Base-by-base conservation (phyloP, 2,888 invertebrate species). In the Pachydiplax longipennis region DNA sequence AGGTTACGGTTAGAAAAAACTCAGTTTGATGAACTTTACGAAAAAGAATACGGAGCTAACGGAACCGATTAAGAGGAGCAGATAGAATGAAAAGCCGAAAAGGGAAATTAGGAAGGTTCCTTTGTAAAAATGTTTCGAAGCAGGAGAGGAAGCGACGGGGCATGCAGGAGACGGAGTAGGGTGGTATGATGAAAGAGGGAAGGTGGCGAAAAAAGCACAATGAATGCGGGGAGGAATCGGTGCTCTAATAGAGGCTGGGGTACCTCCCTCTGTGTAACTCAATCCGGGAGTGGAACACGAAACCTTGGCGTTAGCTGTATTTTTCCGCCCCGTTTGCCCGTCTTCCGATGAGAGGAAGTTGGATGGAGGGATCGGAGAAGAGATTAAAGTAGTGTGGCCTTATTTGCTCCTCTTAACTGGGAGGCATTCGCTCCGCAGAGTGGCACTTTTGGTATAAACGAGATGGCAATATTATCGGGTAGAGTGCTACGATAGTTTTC, bases 301-400 rank as follows among this genome's bases (percentile, higher is more conserved):
- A 87, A 87, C 87, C 87, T 61, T 22, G 65, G 87, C 87, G 61
- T 61, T 61, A 87, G 87, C 61, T 87, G 87, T 61, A 61, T 73
- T 61, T 87, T 87, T 87, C 87, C 87, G 65, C 87, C 87, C 87
- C 87, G 87, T 87, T 87, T 87, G 61, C 87, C 87, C 40, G 87
- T 87, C 87, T 87, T 40, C 61, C 87, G 87, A 61, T 35, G 82
- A 31, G 37, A 80, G 25, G 80, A 44, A 25, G 48, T 18, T n/a
- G 35, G 58, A 12, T 31, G 12, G 37, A 61, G n/a, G 82, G 82
- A 44, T 44, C 4, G 44, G 31, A 15, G 53, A 83, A 53, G 25
- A 31, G 73, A 73, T 73, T 73, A 73, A 73, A 73, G 73, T 31
- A 73, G 73, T 25, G 25, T 73, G 73, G 73, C 25, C 25, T 25